Conservation (phyloP, 2,888 invertebrate species). For the Acanthosoma haemorrhoidale region DNA sequence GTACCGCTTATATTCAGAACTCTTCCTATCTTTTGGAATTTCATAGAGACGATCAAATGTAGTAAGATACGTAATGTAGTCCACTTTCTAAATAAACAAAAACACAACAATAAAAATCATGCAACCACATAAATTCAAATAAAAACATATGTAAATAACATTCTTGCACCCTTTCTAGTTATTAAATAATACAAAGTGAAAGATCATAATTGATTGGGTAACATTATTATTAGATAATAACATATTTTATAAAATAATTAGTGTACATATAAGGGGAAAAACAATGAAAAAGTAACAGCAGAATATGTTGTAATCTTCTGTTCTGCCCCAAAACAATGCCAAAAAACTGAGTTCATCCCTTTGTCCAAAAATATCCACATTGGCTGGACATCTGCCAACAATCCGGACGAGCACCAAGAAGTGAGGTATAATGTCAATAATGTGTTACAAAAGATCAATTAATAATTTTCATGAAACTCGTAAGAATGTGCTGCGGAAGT, state of each 20-base stretch:
- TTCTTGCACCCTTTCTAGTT: background rate
- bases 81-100: conserved; percentile 62
- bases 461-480: too few relatives aligned
- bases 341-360: too few relatives aligned
- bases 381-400: too few relatives aligned
- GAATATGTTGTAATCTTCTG: too few relatives aligned
- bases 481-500: too few relatives aligned
- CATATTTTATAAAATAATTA: conserved; percentile 37
- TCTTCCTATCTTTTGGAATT: conserved; percentile 84
- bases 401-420: too few relatives aligned
- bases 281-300: too few relatives aligned
- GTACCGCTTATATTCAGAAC: conserved; percentile 81
- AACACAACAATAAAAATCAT: background rate
- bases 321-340: too few relatives aligned
- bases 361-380: too few relatives aligned
- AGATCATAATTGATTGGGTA: background rate
- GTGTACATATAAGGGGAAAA: too few relatives aligned
- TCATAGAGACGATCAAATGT: conserved; percentile 94
- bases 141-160: background rate
- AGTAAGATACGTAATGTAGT: conserved; percentile 91
- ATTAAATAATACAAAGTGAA: background rate
- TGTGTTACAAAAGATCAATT: too few relatives aligned
- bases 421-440: too few relatives aligned
- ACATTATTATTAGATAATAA: background rate
- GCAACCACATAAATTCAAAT: background rate